Evolutionary conservation across 2,797 vertebrate species (phyloP), one percentile per base, ranked within the genome.

Genomic region (Eulemur rubriventer): DNA sequence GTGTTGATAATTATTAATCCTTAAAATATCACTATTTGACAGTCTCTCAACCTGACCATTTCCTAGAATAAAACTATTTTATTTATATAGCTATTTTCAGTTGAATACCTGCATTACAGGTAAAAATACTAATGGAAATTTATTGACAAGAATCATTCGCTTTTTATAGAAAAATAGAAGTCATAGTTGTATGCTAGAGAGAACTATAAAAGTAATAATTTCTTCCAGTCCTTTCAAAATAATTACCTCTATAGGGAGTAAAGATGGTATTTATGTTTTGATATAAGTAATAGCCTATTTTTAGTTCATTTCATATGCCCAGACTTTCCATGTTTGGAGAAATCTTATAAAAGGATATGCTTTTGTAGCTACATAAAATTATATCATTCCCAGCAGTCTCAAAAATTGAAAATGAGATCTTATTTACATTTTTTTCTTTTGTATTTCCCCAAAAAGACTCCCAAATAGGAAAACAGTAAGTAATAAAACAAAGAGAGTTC

Each of bases 371-470:
- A 30, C 46, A 73, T 78, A 63, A 82, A 92, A 80, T 22, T 85
- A 2, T 46, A 91, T 78, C 72, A 96, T 91, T 94, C 28, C 61
- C 82, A 90, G 80, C 41, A 95, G 59, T 6, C 50, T 73, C 76
- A 92, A 75, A 96, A 97, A 94, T 67, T 79, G 91, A 96, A 89
- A 95, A 94, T 94, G 55, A 95, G 78, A 88, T 35, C 65, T 89
- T 81, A 78, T 50, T 90, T 67, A 83, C 85, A 86, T n/a, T 61
- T 26, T 26, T 85, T 79, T 57, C 73, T 24, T 84, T 94, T 96
- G 41, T 89, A 93, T 93, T 78, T 95, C 72, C 48, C 89, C 52
- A 82, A 96, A 97, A 95, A 89, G 59, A 93, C 46, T 86, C n/a
- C 61, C 83, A 90, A 88, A 86, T 76, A 80, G 55, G 89, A 94